Evolutionary conservation across 1,140 invertebrate species (phyloP).

Genomic region (Camponotus pennsylvanicus): DNA sequence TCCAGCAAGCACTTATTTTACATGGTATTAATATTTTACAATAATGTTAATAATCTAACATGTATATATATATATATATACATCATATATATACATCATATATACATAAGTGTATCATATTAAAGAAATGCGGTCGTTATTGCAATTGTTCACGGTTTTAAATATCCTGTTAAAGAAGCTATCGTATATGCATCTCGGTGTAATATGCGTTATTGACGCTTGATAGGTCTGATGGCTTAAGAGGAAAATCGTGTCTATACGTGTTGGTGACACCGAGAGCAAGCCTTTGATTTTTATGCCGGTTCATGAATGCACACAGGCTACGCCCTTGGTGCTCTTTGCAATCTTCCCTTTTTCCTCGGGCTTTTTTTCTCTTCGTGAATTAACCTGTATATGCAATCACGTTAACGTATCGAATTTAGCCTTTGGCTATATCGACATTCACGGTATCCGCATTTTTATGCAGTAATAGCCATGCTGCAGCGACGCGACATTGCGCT

Average conservation of each 20-base stretch:
- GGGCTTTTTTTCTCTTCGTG: constrained; percentile 55
- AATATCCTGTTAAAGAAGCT: constrained; percentile 15
- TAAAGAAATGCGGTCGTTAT: neutral
- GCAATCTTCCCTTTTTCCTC: constrained; percentile 28
- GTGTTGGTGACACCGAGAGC: constrained; percentile 55
- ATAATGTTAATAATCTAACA: neutral
- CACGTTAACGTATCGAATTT: constrained; percentile 74
- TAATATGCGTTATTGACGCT: constrained; percentile 68
- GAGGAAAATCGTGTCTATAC: constrained; percentile 69
- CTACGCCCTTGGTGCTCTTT: constrained; percentile 45
- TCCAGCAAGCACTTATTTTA: neutral
- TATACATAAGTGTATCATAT: too few relatives aligned
- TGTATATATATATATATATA: too few relatives aligned
- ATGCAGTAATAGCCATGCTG: constrained; percentile 43
- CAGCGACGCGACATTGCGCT: constrained; percentile 5
- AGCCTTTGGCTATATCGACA: constrained; percentile 28
- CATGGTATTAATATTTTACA: neutral
- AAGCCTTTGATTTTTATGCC: constrained; percentile 74
- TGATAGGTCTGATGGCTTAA: constrained; percentile 65
- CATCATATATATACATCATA: too few relatives aligned
- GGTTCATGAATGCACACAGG: constrained; percentile 62
- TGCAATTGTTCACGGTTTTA: constrained; percentile 18
- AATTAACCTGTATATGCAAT: constrained; percentile 67
- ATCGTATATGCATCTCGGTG: constrained; percentile 59
- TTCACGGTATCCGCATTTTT: constrained; percentile 48